Evolutionary conservation across 2,113 vertebrate species (phyloP).

Genomic region (Campylomormyrus tamandua): DNA sequence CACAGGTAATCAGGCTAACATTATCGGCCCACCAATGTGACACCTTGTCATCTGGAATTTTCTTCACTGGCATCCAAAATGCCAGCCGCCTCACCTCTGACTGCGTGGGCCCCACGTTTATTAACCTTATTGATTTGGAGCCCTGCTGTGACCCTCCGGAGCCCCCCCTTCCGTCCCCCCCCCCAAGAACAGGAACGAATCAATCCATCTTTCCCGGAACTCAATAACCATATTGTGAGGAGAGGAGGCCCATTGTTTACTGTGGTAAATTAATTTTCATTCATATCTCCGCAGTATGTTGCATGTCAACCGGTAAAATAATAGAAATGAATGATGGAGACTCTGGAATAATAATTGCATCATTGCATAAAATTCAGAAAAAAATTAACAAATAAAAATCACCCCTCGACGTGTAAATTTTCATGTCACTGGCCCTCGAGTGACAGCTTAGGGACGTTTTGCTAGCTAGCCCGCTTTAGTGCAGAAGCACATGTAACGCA

Average conservation of each 20-base stretch:
- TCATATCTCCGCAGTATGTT: neutral
- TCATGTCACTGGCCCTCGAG: neutral
- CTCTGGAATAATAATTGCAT: neutral
- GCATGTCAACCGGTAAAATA: slow-evolving; percentile 1
- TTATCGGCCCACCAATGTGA: slow-evolving; percentile 73
- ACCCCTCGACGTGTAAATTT: neutral
- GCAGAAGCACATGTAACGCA: neutral
- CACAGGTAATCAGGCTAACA: slow-evolving; percentile 76
- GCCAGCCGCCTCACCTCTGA: slow-evolving; percentile 82
- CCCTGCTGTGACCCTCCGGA: slow-evolving; percentile 77
- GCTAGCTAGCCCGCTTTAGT: neutral
- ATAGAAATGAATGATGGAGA: neutral
- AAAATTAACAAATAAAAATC: neutral
- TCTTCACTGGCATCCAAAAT: slow-evolving; percentile 83
- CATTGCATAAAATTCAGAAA: neutral
- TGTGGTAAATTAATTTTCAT: slow-evolving; percentile 61
- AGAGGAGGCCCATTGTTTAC: slow-evolving; percentile 56
- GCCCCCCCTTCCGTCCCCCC: slow-evolving; percentile 45
- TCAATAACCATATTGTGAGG: slow-evolving; percentile 70
- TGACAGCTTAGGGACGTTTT: neutral
- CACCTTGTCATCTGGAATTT: slow-evolving; percentile 84
- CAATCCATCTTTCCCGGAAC: slow-evolving; percentile 80
- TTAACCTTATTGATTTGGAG: slow-evolving; percentile 93
- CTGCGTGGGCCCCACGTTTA: slow-evolving; percentile 81
- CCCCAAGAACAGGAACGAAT: slow-evolving; percentile 77